Evolutionary conservation across 2,888 invertebrate species (phyloP), one percentile per base, ranked within the genome.

Genomic region (Hirtodrosophila cameraria): DNA sequence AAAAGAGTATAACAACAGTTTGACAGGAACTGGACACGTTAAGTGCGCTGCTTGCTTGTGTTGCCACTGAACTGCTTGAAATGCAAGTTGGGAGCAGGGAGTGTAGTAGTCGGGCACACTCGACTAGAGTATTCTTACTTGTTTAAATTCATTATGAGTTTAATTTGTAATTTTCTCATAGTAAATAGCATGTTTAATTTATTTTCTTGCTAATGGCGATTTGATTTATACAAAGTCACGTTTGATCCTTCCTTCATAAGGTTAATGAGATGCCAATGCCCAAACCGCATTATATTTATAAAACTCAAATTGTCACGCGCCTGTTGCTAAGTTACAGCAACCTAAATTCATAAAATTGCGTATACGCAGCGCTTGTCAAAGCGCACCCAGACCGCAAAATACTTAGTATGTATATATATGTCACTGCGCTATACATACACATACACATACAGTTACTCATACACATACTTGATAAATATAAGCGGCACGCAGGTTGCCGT

Each of bases 381-480:
- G 15, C 39, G 8, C 18, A 16, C 43, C n/a, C 23, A 13, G 16
- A 38, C 33, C 33, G 20, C 33, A 62, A 50, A 31, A 45, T 61
- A 55, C 16, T 27, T 48, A 7, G 23, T 23, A 23, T 23, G 7
- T 23, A 12, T 31, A 49, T 43, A 9, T 60, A 28, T 53, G 76
- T 68, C 68, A 71, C 55, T 64, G 64, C 49, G 42, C 48, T 59
- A 49, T 31, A 16, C 27, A 46, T 33, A 16, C 27, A 18, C 15
- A 33, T n/a, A 13, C 25, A n/a, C 13, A 36, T 8, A 25, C 18
- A 7, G n/a, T n/a, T 28, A 13, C 23, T 11, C 16, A 35, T 11
- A 16, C 27, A 11, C 15, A 38, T 9, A 27, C 20, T 55, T 78
- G 60, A 82, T 65, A 82, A 75, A 79, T 78, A 75, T 69, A 79